Evolutionary conservation across 2,113 vertebrate species (phyloP).

Genomic region (Corynorhinus townsendii): DNA sequence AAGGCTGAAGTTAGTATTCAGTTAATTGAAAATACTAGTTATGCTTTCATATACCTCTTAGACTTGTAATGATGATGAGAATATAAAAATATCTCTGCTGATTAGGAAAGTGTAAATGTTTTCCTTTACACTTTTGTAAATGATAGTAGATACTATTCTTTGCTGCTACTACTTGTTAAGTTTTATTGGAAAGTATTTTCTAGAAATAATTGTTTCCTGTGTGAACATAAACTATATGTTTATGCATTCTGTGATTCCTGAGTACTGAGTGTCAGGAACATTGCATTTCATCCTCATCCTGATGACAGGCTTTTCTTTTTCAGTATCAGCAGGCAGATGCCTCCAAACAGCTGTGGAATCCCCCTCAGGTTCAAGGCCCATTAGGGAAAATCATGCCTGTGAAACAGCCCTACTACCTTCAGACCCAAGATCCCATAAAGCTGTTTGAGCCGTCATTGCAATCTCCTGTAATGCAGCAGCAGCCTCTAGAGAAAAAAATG

Average conservation of each 20-base stretch:
- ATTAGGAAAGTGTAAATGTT: background rate
- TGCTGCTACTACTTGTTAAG: background rate
- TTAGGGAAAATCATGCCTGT: constrained; percentile 92
- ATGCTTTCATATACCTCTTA: background rate
- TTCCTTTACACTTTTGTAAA: background rate
- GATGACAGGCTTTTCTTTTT: constrained; percentile 40
- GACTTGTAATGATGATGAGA: background rate
- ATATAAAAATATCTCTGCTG: background rate
- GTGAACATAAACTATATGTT: background rate
- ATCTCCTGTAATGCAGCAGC: constrained; percentile 85
- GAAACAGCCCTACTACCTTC: constrained; percentile 91
- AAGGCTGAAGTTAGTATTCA: background rate
- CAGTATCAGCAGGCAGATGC: constrained; percentile 92
- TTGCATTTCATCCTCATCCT: background rate
- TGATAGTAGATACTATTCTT: background rate
- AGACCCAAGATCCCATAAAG: constrained; percentile 90
- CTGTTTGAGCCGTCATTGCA: constrained; percentile 91
- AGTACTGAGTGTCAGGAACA: background rate
- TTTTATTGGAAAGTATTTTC: constrained; percentile 7
- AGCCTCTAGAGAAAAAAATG: constrained; percentile 94
- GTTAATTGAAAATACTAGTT: background rate
- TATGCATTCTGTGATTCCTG: background rate
- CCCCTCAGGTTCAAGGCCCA: constrained; percentile 88
- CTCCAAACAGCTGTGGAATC: constrained; percentile 93
- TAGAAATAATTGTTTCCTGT: background rate